Evolutionary conservation across 2,797 vertebrate genomes (phyloP).

Genomic region (Sebastes ruberrimus): DNA sequence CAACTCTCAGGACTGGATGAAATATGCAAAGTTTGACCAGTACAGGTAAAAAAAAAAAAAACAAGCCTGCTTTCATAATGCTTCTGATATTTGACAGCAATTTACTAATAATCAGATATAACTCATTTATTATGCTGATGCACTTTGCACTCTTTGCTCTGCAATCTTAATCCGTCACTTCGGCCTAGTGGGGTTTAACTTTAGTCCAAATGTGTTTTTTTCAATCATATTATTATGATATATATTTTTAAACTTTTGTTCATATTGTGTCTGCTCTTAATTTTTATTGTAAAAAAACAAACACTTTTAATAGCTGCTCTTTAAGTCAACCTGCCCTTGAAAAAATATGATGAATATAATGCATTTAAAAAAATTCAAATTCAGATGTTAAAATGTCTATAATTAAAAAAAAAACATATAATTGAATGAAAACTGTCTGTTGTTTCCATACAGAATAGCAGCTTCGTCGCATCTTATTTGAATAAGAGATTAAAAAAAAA

Average conservation of each 20-base stretch:
- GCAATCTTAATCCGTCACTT: background rate
- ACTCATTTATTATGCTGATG: conserved; percentile 1
- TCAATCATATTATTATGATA: background rate
- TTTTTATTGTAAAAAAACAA: background rate
- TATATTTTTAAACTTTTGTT: background rate
- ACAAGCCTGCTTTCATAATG: background rate
- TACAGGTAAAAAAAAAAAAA: conserved; percentile 85
- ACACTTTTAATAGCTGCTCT: background rate
- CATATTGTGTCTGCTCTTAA: background rate
- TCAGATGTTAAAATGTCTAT: background rate
- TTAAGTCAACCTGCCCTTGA: background rate
- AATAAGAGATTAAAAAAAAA: background rate
- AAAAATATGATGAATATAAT: background rate
- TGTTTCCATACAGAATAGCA: background rate
- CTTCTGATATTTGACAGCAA: background rate
- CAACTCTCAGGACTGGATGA: conserved; percentile 89
- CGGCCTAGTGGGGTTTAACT: background rate
- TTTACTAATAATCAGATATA: background rate
- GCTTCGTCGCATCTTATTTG: background rate
- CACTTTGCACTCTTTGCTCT: conserved; percentile 23
- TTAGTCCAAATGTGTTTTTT: background rate
- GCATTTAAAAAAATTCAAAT: background rate
- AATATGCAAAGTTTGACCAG: conserved; percentile 90
- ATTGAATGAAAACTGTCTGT: background rate
- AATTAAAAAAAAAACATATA: background rate